Percentiles rank a stretch among this genome's conserved stretches.
phyloP scores from a whole-genome alignment of 1,140 invertebrate species.

The Mactra quadrangularis region DNA sequence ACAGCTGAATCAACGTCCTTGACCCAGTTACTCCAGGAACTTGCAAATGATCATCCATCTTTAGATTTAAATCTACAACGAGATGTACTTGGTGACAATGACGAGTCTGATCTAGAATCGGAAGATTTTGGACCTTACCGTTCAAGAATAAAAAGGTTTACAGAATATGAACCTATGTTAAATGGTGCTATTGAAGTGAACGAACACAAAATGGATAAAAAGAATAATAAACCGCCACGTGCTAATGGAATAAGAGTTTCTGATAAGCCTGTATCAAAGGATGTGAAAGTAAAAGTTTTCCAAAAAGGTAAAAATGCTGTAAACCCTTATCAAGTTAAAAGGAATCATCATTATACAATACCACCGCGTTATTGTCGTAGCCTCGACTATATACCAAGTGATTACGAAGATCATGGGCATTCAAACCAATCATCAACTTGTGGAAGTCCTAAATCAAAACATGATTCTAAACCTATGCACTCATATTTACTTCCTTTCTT shows the following conservation, averaged over 20 bases:
- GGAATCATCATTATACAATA: constrained; percentile 72
- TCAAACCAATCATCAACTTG: constrained; percentile 76
- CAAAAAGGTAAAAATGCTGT: constrained; percentile 22
- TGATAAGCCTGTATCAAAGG: neutral
- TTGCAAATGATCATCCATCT: constrained; percentile 70
- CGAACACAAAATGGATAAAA: neutral
- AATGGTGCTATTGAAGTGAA: constrained; percentile 49
- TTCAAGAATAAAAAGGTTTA: constrained; percentile 11
- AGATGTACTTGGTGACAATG: constrained; percentile 19
- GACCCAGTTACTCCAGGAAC: constrained; percentile 76
- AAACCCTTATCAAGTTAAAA: constrained; percentile 80
- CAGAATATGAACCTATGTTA: constrained; percentile 26
- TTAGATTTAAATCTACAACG: constrained; percentile 47
- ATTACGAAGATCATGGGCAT: constrained; percentile 74
- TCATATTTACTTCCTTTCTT: constrained; percentile 73
- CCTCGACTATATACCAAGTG: constrained; percentile 82
- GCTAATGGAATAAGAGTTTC: constrained; percentile 18
- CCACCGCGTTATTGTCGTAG: constrained; percentile 80
- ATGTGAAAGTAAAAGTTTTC: neutral
- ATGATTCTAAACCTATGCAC: constrained; percentile 47
- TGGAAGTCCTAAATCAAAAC: constrained; percentile 76
- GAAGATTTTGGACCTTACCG: constrained; percentile 11
- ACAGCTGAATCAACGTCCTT: constrained; percentile 70
- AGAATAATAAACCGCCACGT: neutral
- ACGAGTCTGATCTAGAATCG: constrained; percentile 30